Conservation (phyloP, 2,888 invertebrate species). For the Phytoseiulus persimilis region DNA sequence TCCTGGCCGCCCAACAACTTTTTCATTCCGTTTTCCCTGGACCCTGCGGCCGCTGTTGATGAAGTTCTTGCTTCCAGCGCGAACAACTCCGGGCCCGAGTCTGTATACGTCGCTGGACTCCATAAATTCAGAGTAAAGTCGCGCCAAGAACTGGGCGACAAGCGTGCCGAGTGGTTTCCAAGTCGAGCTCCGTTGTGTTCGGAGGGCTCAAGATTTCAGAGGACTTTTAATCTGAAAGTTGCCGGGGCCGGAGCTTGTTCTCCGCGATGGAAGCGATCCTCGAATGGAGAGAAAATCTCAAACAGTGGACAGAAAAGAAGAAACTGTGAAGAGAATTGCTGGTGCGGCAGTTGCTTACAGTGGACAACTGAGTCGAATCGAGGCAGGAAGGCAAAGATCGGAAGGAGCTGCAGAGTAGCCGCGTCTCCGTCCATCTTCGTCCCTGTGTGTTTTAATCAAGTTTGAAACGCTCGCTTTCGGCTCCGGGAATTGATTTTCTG, state of each 20-base stretch:
- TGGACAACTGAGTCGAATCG: not conserved
- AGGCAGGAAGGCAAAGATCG: not conserved
- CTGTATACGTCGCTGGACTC: not conserved
- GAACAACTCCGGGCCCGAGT: not conserved
- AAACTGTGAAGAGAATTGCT: not conserved
- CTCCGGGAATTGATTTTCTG: not conserved
- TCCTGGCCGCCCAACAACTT: not conserved
- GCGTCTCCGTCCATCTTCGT: not conserved
- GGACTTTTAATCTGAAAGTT: not conserved
- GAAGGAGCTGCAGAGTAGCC: not conserved
- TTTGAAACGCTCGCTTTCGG: not conserved
- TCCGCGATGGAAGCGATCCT: not conserved
- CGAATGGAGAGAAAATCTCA: not conserved
- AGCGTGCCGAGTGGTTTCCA: not conserved
- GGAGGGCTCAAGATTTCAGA: not conserved
- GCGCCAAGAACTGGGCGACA: not conserved
- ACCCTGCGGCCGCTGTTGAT: not conserved
- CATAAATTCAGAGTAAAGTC: not conserved
- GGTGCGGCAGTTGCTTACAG: not conserved
- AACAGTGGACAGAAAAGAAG: not conserved
- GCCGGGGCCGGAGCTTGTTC: not conserved
- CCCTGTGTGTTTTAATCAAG: not conserved
- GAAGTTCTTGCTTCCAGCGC: not conserved
- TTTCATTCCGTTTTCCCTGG: not conserved
- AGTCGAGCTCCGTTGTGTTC: not conserved